phyloP scores from a whole-genome alignment of 2,797 vertebrate species.

The Acrocephalus scirpaceus region DNA sequence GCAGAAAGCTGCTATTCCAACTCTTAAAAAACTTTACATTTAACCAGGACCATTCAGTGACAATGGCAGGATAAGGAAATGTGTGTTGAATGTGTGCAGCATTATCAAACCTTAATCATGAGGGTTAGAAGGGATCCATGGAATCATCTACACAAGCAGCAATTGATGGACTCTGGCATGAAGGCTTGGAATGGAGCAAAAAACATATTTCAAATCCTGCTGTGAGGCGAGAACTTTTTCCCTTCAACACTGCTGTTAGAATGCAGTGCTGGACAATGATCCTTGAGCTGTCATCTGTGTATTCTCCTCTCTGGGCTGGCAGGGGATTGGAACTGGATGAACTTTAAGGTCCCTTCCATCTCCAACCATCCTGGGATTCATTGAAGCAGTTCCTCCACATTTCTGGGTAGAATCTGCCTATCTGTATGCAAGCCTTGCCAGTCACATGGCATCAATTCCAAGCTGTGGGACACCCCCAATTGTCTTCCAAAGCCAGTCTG shows the following conservation, averaged over 20 bases:
- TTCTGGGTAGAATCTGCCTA: neutral
- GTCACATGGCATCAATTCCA: neutral
- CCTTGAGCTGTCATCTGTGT: neutral
- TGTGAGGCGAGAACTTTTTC: neutral
- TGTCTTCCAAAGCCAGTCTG: neutral
- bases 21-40: neutral
- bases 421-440: neutral
- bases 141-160: neutral
- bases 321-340: neutral
- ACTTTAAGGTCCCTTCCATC: neutral
- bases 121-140: neutral
- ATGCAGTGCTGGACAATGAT: neutral
- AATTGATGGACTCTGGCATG: rapidly evolving
- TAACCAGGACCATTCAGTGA: neutral
- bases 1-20: neutral
- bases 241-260: neutral
- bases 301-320: neutral
- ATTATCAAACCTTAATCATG: neutral
- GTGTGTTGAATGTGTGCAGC: neutral
- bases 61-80: neutral
- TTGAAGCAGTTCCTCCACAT: neutral
- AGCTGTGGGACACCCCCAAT: rapidly evolving
- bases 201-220: neutral
- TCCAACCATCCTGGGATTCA: neutral
- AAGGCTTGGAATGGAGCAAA: neutral